These are phyloP conservation scores for Leptinotarsa defecta DNA, from an alignment of 1,140 invertebrate genomes.

Conservation along the genomic window DNA sequence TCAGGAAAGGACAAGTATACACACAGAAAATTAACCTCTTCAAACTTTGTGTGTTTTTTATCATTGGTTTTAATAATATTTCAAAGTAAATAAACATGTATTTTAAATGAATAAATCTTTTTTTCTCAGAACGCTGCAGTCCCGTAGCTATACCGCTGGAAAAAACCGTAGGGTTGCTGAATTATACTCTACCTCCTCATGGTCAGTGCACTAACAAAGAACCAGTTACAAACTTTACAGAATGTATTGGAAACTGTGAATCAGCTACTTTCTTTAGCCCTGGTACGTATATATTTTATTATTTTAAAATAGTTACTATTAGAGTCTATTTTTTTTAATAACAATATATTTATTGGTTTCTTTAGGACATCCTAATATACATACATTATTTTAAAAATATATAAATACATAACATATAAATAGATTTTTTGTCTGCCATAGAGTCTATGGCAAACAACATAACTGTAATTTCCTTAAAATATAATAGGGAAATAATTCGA, in stretches of 20 bases:
- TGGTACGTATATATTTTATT: slow-evolving; percentile 52
- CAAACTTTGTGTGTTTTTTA: neutral
- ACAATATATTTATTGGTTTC: too few relatives aligned
- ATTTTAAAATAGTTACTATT: neutral
- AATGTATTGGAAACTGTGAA: slow-evolving; percentile 69
- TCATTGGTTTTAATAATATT: neutral
- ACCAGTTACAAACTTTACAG: slow-evolving; percentile 63
- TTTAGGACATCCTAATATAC: too few relatives aligned
- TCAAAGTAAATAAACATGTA: neutral
- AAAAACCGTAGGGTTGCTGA: slow-evolving; percentile 63
- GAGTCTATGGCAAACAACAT: neutral
- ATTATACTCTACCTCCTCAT: slow-evolving; percentile 55
- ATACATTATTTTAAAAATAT: too few relatives aligned
- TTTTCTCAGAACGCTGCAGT: slow-evolving; percentile 59
- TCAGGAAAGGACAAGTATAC: too few relatives aligned
- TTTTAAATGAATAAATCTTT: neutral
- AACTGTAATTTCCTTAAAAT: neutral
- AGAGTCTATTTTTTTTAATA: neutral
- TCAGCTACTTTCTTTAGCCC: slow-evolving; percentile 68
- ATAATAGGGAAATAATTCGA: neutral
- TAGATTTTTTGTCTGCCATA: neutral
- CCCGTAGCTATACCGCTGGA: slow-evolving; percentile 59
- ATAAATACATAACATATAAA: neutral
- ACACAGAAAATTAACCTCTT: neutral
- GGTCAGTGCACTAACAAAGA: slow-evolving; percentile 67